Evolutionary conservation across 1,140 invertebrate genomes (phyloP), one percentile per base, ranked within the genome.

Genomic region (Drosophila persimilis): DNA sequence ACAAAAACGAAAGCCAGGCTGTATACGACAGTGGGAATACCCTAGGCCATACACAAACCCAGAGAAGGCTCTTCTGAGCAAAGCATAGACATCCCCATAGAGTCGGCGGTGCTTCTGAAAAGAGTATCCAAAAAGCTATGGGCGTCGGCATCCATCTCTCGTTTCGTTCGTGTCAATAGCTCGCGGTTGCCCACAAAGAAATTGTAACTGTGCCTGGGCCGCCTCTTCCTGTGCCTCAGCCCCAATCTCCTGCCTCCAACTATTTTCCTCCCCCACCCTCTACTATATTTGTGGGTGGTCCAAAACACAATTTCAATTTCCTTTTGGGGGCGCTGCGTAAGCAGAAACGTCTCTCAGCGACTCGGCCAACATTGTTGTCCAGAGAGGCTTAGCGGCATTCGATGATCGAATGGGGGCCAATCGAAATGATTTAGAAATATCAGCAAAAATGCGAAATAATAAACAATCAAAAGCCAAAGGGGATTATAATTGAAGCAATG

Each of bases 121-220:
- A 29, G 41, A 43, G 54, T 31, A 45, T 35, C 24, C 3, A n/a
- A 26, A 54, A 70, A 58, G 53, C 71, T 57, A 73, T 53, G 48
- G 70, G 71, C 70, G 60, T 73, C 60, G 53, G 67, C 67, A 53
- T 46, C 65, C 17, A 15, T 17, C 22, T 66, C 39, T 71, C 31
- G 41, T 66, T 29, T 71, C 31, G 41, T 59, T 52, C 71, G 46
- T 65, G 70, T 73, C 71, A 73, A 73, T 73, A 73, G 67, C 70
- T 73, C 51, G 62, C 59, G 53, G 70, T 63, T 69, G 60, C n/a
- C 59, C 53, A 35, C 60, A 73, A 73, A 73, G 60, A 65, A 73
- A 73, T 73, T 73, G 71, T 47, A 73, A 73, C 71, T 73, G 48
- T 64, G 71, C 70, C 70, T 15, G 15, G 15, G 15, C 15, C 15